These are phyloP conservation scores for Pristionchus mayeri DNA, from an alignment of 2,888 invertebrate species.

Conservation along the genomic window DNA sequence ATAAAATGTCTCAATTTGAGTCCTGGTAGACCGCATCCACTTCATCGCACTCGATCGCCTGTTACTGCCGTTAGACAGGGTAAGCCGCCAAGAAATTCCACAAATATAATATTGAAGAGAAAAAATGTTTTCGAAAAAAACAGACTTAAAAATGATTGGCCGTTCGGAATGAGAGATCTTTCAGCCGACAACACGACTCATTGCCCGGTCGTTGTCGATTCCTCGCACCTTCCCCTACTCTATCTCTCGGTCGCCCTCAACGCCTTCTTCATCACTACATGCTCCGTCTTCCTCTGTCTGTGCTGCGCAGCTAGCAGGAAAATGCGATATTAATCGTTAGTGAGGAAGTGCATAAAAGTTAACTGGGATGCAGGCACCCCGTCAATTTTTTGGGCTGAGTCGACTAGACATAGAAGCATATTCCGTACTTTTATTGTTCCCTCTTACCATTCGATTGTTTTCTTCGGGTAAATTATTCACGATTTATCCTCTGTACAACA, in stretches of 20 bases:
- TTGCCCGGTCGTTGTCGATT: slow-evolving; percentile 43
- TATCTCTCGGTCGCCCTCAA: slow-evolving; percentile 49
- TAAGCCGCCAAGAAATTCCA: neutral
- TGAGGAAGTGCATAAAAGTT: too few relatives aligned
- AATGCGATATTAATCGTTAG: slow-evolving; percentile 15
- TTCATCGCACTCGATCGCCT: slow-evolving; percentile 35
- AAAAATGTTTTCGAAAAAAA: neutral
- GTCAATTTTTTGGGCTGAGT: too few relatives aligned
- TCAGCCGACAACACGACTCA: slow-evolving; percentile 25
- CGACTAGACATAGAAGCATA: too few relatives aligned
- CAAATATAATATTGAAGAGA: neutral
- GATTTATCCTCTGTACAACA: slow-evolving; percentile 48
- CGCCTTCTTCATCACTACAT: slow-evolving; percentile 41
- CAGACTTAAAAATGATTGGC: too few relatives aligned
- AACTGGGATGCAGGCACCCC: too few relatives aligned
- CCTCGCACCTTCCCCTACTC: slow-evolving; percentile 32
- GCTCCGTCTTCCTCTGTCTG: slow-evolving; percentile 30
- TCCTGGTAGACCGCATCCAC: slow-evolving; percentile 30
- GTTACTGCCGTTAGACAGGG: neutral
- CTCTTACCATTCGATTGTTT: neutral
- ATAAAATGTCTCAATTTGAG: neutral
- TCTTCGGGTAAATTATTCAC: slow-evolving; percentile 4
- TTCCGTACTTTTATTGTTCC: neutral
- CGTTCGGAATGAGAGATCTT: neutral
- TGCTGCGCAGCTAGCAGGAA: slow-evolving; percentile 44